Evolutionary conservation across 2,113 vertebrate species (phyloP).

Genomic region (Columba livia): DNA sequence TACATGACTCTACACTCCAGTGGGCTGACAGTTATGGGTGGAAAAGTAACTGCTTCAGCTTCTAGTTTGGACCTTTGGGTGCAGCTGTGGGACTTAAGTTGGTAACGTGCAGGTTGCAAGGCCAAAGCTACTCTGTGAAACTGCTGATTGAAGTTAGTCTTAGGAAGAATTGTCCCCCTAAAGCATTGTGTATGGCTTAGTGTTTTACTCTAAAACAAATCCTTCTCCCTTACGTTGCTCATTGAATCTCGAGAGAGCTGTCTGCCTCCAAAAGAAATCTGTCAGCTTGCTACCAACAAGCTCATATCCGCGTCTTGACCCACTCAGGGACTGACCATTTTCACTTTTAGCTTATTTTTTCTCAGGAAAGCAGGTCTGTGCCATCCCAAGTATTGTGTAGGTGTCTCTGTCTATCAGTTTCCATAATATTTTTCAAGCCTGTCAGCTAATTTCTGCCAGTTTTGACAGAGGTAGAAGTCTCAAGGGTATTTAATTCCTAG

Average conservation of each 20-base stretch:
- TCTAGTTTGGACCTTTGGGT: background rate
- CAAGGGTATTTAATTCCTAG: background rate
- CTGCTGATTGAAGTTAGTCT: background rate
- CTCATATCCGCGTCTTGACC: background rate
- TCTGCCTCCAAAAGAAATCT: background rate
- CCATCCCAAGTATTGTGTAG: background rate
- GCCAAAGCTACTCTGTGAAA: background rate
- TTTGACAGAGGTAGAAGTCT: background rate
- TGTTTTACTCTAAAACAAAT: background rate
- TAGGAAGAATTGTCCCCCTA: background rate
- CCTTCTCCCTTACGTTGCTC: background rate
- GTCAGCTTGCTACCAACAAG: background rate
- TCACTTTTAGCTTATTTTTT: background rate
- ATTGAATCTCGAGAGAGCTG: background rate
- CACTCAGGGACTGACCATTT: background rate
- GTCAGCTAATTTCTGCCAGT: background rate
- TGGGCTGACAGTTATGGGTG: background rate
- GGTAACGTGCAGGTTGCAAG: accelerated
- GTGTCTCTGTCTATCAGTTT: conserved; percentile 25
- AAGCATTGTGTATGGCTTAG: accelerated
- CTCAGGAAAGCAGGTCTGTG: background rate
- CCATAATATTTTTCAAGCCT: background rate
- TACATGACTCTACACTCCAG: background rate
- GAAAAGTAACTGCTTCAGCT: background rate
- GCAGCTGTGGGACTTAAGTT: background rate